Base-by-base conservation (phyloP, 1,140 invertebrate species). In the Epicauta chinensis region DNA sequence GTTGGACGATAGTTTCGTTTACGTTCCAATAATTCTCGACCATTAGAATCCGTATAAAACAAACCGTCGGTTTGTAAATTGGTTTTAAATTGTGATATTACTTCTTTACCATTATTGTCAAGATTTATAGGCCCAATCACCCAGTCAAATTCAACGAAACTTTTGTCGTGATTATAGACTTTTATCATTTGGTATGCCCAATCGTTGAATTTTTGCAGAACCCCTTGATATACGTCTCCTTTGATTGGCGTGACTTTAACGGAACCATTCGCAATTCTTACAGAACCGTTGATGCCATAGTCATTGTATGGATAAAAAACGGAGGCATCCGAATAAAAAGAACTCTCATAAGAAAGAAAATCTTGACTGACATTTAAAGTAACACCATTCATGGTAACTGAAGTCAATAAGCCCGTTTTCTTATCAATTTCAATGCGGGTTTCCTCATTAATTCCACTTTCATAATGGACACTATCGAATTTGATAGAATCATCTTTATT, bases 1-100 rank as follows among this genome's bases (percentile, higher is more conserved):
- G 86, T 86, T 6, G 86, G 81, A 15, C 92, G 70, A 44, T 78
- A 79, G 65, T 96, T 79, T 37, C 81, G 68, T 51, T 74, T 71
- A 41, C 94, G 75, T 59, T 84, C 79, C 13, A 97, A 62, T 68
- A 92, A 82, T 71, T 97, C 89, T 32, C 94, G 73, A 0, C 93
- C 94, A 73, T 98, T 98, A 1, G 91, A 85, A 70, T 98, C 95
- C 0, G 95, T 98, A 63, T 86, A 94, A 69, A 97, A 97, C 1
- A 75, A 71, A 0, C 76, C 78, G 2, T 82, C 72, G 0, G 82
- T 83, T 0, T 77, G 53, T 2, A 93, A 64, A 43, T 82, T 73
- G 3, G 81, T 82, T 1, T 74, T 71, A 42, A 86, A 95, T 30
- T 78, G 76, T 0, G 80, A 81, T 0, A 97, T 74, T 4, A 94